A percentile compares a stretch with the other conserved stretches of the same genome.
These are phyloP conservation scores for Aspiorhynchus laticeps DNA, from an alignment of 2,113 vertebrate genomes.

Conservation along the genomic window DNA sequence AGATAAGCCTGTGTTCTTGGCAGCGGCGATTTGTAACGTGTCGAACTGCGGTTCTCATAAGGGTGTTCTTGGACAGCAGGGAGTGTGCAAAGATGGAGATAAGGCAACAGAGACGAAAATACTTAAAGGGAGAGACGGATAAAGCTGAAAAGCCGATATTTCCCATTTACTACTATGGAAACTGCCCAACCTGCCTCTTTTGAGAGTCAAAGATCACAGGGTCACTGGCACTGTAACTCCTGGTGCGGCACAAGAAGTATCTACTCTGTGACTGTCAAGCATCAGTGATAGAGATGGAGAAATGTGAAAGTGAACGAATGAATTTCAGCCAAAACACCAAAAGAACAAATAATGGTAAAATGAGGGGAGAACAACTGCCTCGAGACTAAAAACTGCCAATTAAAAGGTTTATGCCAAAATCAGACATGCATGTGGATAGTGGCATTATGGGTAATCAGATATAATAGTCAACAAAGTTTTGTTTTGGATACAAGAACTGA, in stretches of 20 bases:
- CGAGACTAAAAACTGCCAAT: slow-evolving; percentile 24
- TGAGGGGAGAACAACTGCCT: background rate
- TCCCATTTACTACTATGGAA: slow-evolving; percentile 17
- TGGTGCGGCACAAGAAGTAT: background rate
- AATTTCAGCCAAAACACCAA: background rate
- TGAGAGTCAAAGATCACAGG: slow-evolving; percentile 32
- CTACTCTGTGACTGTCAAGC: background rate
- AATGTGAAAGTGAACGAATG: background rate
- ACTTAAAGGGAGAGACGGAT: background rate
- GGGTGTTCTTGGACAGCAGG: slow-evolving; percentile 4
- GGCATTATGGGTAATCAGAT: slow-evolving; percentile 30
- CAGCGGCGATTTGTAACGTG: slow-evolving; percentile 8
- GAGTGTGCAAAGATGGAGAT: slow-evolving; percentile 6
- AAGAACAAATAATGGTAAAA: slow-evolving; percentile 29
- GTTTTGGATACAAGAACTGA: slow-evolving; percentile 37
- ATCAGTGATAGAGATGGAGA: background rate
- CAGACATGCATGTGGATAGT: slow-evolving; percentile 31
- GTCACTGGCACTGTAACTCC: slow-evolving; percentile 12
- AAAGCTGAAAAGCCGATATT: background rate
- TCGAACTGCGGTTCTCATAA: slow-evolving; percentile 11
- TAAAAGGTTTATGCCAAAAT: slow-evolving; percentile 6
- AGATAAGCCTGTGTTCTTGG: slow-evolving; percentile 28
- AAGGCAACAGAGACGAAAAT: background rate
- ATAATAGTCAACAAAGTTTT: slow-evolving; percentile 50
- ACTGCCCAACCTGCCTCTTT: slow-evolving; percentile 19